These are phyloP conservation scores for Boloria selene DNA, from an alignment of 2,888 invertebrate genomes.

Conservation along the genomic window DNA sequence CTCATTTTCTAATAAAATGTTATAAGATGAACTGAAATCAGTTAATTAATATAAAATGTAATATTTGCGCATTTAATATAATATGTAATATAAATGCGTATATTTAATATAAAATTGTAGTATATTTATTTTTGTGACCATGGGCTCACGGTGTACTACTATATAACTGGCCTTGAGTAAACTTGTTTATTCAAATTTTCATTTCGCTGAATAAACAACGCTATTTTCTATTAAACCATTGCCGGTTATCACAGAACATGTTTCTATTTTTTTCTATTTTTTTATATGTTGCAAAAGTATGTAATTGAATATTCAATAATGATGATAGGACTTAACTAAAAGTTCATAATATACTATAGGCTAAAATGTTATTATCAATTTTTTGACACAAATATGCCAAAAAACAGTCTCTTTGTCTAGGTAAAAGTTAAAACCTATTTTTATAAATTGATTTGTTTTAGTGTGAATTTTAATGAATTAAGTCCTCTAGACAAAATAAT, in stretches of 20 bases:
- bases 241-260: background rate
- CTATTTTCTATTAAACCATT: slow-evolving; percentile 9
- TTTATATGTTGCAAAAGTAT: background rate
- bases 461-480: too few relatives aligned
- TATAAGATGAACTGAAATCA: too few relatives aligned
- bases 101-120: slow-evolving; percentile 40
- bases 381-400: too few relatives aligned
- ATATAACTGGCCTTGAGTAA: slow-evolving; percentile 9
- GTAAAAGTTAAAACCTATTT: too few relatives aligned
- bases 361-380: too few relatives aligned
- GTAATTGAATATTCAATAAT: background rate
- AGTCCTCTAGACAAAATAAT: too few relatives aligned
- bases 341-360: too few relatives aligned
- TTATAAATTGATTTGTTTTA: too few relatives aligned
- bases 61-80: background rate
- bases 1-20: too few relatives aligned
- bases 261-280: background rate
- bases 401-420: too few relatives aligned
- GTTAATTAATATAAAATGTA: too few relatives aligned
- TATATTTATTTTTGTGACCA: slow-evolving; percentile 22
- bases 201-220: slow-evolving; percentile 21
- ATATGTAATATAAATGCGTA: slow-evolving; percentile 1
- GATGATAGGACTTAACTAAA: too few relatives aligned
- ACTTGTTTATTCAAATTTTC: slow-evolving; percentile 24
- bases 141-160: slow-evolving; percentile 23